Evolutionary conservation across 1,140 invertebrate species (phyloP), one percentile per base, ranked within the genome.

Genomic region (Probaryconus sp.): DNA sequence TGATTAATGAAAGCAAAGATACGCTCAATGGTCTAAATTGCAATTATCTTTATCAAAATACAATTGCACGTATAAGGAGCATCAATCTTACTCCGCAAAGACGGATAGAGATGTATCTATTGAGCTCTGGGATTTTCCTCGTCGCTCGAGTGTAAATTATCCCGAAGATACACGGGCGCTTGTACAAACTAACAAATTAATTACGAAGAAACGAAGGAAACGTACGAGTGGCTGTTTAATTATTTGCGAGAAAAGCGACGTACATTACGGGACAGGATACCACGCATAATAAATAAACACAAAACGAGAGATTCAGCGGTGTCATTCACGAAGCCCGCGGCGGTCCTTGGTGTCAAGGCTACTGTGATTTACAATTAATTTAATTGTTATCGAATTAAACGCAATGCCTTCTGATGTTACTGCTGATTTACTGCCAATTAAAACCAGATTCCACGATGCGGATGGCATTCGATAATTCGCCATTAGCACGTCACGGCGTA

Each of bases 101-200:
- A 65, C 53, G 69, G 60, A 72, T 72, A 73, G 60, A 73, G 69
- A 67, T 65, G 61, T 73, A 73, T 67, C 61, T 47, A 73, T 73
- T 65, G 69, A 67, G 69, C 55, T 48, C 53, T 26, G 69, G 61
- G 61, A 73, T 73, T 73, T 67, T 38, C 30, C 40, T 48, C 60
- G 69, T 61, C 47, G 47, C 69, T 73, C 31, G 61, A 65, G 53
- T 73, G 60, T 65, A 73, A 73, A 73, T 65, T 71, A 71, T 64
- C 58, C 35, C 45, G 58, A 56, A 64, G 51, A 73, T 65, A 72
- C 60, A 60, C 47, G 3, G 53, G 45, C 53, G 20, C 48, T 45
- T 67, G 38, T 60, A 56, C 53, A 61, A 65, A 73, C 61, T 67
- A 73, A 73, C 69, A 73, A 73, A 65, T 65, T 73, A 72, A 72